Evolutionary conservation across 30 jellyfish, hydroid and myxozoan species (phyloP).

Genomic region (Chrysaora quinquecirrha): DNA sequence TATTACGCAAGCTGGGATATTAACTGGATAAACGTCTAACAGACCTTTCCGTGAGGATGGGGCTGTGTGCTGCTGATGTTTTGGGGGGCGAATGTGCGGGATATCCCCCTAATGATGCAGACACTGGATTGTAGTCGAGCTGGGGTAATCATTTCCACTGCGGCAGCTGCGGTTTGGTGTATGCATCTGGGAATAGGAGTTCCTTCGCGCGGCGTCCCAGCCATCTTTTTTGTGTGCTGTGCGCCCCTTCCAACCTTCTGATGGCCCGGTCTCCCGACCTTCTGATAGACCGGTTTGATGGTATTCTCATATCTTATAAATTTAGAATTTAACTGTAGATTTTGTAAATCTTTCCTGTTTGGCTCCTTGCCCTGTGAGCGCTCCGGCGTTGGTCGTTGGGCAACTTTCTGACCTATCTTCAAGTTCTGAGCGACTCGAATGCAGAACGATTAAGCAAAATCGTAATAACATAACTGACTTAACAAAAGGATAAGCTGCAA

Average conservation of each 20-base stretch:
- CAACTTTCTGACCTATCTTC: background rate
- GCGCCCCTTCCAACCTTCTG: background rate
- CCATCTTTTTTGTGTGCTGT: background rate
- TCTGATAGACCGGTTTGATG: background rate
- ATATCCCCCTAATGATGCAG: too few relatives aligned
- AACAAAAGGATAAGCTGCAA: too few relatives aligned
- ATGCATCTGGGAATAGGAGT: background rate
- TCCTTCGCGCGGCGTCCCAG: background rate
- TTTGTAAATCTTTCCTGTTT: too few relatives aligned
- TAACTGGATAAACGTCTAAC: too few relatives aligned
- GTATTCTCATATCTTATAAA: background rate
- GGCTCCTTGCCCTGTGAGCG: too few relatives aligned
- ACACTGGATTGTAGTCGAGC: background rate
- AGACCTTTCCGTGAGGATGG: too few relatives aligned
- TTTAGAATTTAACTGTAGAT: background rate
- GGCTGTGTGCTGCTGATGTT: too few relatives aligned
- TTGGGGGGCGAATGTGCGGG: too few relatives aligned
- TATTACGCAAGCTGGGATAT: too few relatives aligned
- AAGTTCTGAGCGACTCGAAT: background rate
- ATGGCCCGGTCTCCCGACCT: background rate
- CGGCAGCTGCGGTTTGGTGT: background rate
- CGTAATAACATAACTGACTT: too few relatives aligned
- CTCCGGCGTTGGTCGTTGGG: background rate
- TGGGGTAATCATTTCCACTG: background rate
- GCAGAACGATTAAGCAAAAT: background rate